These are phyloP conservation scores for Ophiodon elongatus DNA, from an alignment of 2,113 vertebrate species.

Conservation along the genomic window DNA sequence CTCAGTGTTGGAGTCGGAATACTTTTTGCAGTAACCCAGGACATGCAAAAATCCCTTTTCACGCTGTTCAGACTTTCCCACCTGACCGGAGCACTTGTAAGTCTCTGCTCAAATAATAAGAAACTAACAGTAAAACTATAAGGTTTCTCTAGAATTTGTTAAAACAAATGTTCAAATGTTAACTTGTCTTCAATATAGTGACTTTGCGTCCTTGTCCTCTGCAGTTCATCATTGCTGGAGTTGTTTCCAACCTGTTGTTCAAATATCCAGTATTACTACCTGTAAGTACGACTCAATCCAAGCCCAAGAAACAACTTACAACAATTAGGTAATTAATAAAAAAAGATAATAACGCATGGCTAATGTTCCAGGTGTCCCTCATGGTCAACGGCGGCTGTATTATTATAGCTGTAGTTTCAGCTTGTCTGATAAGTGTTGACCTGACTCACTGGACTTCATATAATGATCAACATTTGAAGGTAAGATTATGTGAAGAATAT, in stretches of 20 bases:
- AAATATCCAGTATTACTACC: conserved; percentile 72
- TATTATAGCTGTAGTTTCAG: conserved; percentile 36
- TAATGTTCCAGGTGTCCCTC: conserved; percentile 68
- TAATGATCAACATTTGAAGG: background rate
- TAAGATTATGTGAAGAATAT: conserved; percentile 12
- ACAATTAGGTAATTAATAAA: background rate
- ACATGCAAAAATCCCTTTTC: background rate
- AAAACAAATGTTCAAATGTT: background rate
- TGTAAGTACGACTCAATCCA: conserved; percentile 62
- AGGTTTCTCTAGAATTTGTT: background rate
- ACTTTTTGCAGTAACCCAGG: conserved; percentile 59
- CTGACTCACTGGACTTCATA: accelerated
- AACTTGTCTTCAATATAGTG: background rate
- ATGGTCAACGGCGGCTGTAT: conserved; percentile 66
- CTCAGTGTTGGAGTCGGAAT: conserved; percentile 78
- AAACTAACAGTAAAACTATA: background rate
- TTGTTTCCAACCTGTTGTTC: conserved; percentile 72
- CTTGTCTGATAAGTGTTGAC: conserved; percentile 68
- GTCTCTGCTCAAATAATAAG: conserved; percentile 7
- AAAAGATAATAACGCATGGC: background rate
- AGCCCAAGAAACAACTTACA: background rate
- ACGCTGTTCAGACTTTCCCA: conserved; percentile 79
- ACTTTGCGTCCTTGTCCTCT: conserved; percentile 3
- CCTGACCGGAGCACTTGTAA: conserved; percentile 78
- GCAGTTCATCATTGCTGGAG: conserved; percentile 79